Evolutionary conservation across 2,113 vertebrate genomes (phyloP), one percentile per base, ranked within the genome.

Genomic region (Sitta europaea): DNA sequence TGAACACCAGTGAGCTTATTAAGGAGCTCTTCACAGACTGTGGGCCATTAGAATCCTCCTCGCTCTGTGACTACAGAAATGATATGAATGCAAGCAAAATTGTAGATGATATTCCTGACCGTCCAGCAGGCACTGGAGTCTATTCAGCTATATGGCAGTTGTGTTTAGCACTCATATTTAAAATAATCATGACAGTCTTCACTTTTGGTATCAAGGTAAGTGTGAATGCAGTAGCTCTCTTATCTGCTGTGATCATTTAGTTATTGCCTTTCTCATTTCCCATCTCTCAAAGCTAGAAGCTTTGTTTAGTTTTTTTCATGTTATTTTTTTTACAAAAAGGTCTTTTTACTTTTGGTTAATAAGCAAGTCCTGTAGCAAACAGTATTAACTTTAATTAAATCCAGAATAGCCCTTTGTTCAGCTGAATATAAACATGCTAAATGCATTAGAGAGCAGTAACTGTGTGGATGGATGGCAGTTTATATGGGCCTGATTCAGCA

Each of bases 171-270:
- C 99, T 99, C 82, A 98, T 99, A 96, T 99, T 99, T 94, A 99
- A 99, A 97, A 99, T 99, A 97, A 98, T 99, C 96, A 99, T 99
- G 99, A 99, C 99, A 53, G 99, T 99, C 54, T 99, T 99, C 98
- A 99, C 99, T 45, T 99, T 99, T 48, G 99, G 99, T 72, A 99
- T 99, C 75, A 99, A 99, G 99, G 99, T 99, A 97, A 97, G 90
- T 71, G 33, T 63, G 89, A 76, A 54, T 38, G 36, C 51, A 48
- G 70, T 15, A 62, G 15, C 40, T 87, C 11, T 35, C 17, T 66
- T 42, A 35, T 40, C n/a, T 91, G 8, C 55, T 91, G 33, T 61
- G 47, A 16, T 79, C 11, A 45, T 58, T 55, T 78, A 58, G 53
- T 92, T 79, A 54, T 3, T 88, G 22, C 19, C 40, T 90, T 79